Evolutionary conservation across 2,888 invertebrate genomes (phyloP).

Genomic region (Drosophila bunnanda): DNA sequence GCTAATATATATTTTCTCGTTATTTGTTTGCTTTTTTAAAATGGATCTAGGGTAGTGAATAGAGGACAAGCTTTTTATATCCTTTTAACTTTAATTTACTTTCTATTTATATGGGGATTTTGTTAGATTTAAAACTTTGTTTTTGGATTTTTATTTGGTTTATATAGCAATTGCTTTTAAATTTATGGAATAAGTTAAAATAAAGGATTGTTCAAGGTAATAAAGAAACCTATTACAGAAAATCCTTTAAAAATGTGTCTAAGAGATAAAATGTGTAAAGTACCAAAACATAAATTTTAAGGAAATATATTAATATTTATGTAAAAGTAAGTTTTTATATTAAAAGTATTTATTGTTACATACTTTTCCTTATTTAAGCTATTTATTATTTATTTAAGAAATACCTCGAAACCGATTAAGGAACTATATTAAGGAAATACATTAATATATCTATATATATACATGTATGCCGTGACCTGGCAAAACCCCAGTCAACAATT

Average conservation of each 20-base stretch:
- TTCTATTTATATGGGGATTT: background rate
- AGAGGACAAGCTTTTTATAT: background rate
- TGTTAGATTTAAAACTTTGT: background rate
- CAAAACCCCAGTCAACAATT: slow-evolving; percentile 14
- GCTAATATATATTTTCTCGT: slow-evolving; percentile 62
- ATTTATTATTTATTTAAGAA: background rate
- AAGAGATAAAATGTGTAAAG: background rate
- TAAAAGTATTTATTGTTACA: no score
- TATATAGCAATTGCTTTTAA: background rate
- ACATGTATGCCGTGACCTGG: slow-evolving; percentile 11
- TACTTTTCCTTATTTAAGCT: no score
- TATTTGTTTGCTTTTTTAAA: slow-evolving; percentile 23
- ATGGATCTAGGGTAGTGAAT: background rate
- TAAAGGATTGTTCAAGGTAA: background rate
- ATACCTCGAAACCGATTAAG: background rate
- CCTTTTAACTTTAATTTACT: background rate
- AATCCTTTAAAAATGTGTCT: background rate
- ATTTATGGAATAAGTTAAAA: background rate
- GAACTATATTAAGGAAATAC: background rate
- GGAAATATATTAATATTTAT: no score
- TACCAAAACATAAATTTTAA: no score
- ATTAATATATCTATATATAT: background rate
- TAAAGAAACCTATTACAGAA: fast-evolving
- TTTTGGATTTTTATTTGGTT: background rate
- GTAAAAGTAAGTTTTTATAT: no score